Evolutionary conservation across 2,888 invertebrate species (phyloP), one percentile per base, ranked within the genome.

Genomic region (Linnaemya tessellans): DNA sequence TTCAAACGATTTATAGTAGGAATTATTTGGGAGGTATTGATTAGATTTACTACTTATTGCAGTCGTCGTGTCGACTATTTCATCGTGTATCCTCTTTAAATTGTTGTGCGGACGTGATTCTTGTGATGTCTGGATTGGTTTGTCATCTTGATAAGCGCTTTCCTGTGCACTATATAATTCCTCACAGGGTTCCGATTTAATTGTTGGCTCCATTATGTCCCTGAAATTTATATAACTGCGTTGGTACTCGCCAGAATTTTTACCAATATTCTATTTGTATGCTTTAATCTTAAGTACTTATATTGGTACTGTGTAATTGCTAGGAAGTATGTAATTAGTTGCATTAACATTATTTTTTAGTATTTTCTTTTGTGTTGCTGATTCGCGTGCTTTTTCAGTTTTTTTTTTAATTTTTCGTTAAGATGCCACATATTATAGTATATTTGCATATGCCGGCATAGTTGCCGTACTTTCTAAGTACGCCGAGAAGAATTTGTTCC

Each of bases 101-200:
- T 35, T 60, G 5, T 54, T 41, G 30, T 56, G 22, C 11, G 38
- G 41, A 0, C 56, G 68, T 3, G 38, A 13, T 18, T 64, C 54
- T 15, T 43, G 60, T 11, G 38, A 20, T 22, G 15, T 43, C 8
- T 71, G 41, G 35, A 10, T 20, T 18, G 25, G 7, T 49, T n/a
- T 30, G 2, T 9, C 20, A 5, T n/a, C 3, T 71, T 70, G 56
- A 13, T 41, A 56, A 18, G 30, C 35, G 7, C 18, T 49, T 56
- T 80, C 75, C 18, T 65, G 79, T 15, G 60, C 83, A 3, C 51
- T 25, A 74, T 84, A 87, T 22, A 88, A 68, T 60, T 87, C 85
- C 9, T 88, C 88, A 62, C 87, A 87, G 49, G 81, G 79, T 86
- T 88, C 88, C 38, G 86, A 87, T 80, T 88, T 88, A 15, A 88